Evolutionary conservation across 2,113 vertebrate genomes (phyloP), one percentile per base, ranked within the genome.

Genomic region (Cochlearius cochlearius): DNA sequence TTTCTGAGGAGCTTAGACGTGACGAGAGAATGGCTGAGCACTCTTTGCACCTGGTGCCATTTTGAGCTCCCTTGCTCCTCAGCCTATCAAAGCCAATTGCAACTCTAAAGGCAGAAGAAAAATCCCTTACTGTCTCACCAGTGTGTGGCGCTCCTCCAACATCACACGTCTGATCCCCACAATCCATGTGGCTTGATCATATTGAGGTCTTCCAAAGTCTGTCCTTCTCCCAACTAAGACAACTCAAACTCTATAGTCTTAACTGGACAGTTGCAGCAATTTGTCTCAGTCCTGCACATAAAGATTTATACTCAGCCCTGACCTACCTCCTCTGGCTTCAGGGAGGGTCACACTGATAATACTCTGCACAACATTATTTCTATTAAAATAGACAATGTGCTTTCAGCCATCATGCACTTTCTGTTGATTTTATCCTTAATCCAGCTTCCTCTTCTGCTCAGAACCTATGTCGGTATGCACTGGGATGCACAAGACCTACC

Each of bases 351-450:
- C 38, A n/a, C 32, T 36, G 25, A 53, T 56, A 53, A 55, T 62
- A 62, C 58, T 72, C 77, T 74, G 29, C 15, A 69, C 18, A 84
- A 62, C 36, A 23, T 62, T n/a, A 82, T 8, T 7, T 29, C 50
- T 77, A n/a, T 21, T 67, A 56, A 92, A 90, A 71, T 38, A 79
- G 75, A 81, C 41, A 92, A 91, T 41, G 43, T 86, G 47, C 32
- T 71, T 72, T 87, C 66, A 94, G 25, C 23, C 34, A 43, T 45
- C 34, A 30, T 2, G 23, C 88, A 36, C 56, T 92, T 92, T 69
- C 50, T 81, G 49, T 34, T 36, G 49, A 83, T 91, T 95, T 90
- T 80, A 91, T 94, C 91, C 36, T 84, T 96, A 95, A 97, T 95
- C 96, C 83, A 95, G 38, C 64, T 95, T 95, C 94, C 80, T 88